phyloP scores from a whole-genome alignment of 1,140 invertebrate species.

The Hyles vespertilio region DNA sequence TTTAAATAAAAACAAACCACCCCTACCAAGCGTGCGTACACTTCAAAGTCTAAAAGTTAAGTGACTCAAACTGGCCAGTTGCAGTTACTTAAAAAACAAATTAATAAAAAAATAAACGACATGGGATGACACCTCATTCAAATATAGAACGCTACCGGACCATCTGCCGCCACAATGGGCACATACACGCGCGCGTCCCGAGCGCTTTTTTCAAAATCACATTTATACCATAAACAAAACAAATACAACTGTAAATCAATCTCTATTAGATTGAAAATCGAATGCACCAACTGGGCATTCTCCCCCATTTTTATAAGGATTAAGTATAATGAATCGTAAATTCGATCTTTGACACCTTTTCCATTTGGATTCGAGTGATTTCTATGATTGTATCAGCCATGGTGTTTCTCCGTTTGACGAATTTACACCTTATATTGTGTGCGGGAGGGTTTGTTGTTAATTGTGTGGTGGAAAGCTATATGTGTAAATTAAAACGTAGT shows the following conservation, averaged over 20 bases:
- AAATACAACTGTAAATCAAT: neutral
- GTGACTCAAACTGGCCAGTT: conserved; percentile 3
- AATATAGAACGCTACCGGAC: conserved; percentile 42
- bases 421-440: conserved; percentile 5
- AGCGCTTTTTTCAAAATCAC: conserved; percentile 57
- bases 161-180: conserved; percentile 71
- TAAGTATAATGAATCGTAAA: conserved; percentile 75
- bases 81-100: conserved; percentile 2
- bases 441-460: conserved; percentile 10
- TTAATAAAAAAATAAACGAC: conserved; percentile 1
- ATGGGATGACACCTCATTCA: conserved; percentile 12
- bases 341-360: conserved; percentile 76
- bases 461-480: conserved; percentile 6
- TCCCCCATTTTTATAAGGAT: conserved; percentile 63
- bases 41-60: neutral
- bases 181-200: conserved; percentile 61
- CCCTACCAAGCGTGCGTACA: neutral
- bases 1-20: too few relatives aligned
- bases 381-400: conserved; percentile 48
- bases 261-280: conserved; percentile 7
- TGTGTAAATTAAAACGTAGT: conserved; percentile 58
- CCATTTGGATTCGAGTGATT: conserved; percentile 65
- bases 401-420: neutral
- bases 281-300: conserved; percentile 1
- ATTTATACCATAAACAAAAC: conserved; percentile 10